phyloP scores from a whole-genome alignment of 2,888 invertebrate species.

The Orthonychiurus folsomi region DNA sequence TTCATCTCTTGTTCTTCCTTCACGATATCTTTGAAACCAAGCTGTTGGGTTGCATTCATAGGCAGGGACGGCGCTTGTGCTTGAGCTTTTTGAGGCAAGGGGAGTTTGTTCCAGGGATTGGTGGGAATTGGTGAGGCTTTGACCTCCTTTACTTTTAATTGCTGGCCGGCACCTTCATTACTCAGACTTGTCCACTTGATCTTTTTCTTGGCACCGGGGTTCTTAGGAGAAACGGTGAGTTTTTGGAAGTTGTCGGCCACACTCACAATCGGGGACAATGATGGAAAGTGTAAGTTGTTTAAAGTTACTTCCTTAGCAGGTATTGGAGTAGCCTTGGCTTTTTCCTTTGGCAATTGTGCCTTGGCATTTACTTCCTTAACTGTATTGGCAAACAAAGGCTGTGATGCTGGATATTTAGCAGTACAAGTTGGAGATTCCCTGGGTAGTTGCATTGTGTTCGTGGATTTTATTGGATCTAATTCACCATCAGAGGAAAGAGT shows the following conservation, averaged over 20 bases:
- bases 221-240: not conserved
- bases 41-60: no score
- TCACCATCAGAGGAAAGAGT: not conserved
- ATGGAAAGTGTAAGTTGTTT: not conserved
- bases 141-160: not conserved
- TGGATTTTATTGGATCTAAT: not conserved
- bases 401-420: not conserved
- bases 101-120: not conserved
- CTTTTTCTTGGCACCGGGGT: not conserved
- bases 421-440: not conserved
- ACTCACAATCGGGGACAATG: not conserved
- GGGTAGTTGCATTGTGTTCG: no score
- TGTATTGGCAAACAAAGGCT: not conserved
- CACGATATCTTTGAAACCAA: not conserved
- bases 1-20: not conserved
- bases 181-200: not conserved
- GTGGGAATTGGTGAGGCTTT: not conserved
- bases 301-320: not conserved
- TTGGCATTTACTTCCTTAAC: not conserved
- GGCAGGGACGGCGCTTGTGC: no score
- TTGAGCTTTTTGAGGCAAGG: not conserved
- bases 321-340: not conserved
- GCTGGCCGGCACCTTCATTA: not conserved
- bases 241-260: not conserved
- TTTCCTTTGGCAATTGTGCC: not conserved